Percentiles rank a stretch among this genome's conserved stretches.
Conservation (phyloP, 2,113 vertebrate species). For the Trichomycterus rosablanca region DNA sequence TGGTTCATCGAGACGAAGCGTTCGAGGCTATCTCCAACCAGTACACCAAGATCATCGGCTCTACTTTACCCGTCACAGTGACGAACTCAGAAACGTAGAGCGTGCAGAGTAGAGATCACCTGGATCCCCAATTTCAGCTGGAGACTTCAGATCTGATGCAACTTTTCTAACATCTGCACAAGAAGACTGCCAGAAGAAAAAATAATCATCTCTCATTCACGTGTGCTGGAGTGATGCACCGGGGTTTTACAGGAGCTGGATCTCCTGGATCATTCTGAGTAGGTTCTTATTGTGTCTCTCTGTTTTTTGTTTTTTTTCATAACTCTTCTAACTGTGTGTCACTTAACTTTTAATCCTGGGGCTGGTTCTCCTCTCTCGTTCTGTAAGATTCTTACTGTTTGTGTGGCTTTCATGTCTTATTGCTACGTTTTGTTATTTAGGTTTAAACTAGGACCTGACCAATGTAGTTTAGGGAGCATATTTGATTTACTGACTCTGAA, state of each 20-base stretch:
- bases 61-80: constrained; percentile 47
- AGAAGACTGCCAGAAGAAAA: constrained; percentile 2
- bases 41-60: constrained; percentile 69
- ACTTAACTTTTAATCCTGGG: constrained; percentile 11
- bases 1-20: constrained; percentile 96
- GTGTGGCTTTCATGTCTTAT: too few relatives aligned
- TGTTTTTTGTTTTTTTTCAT: not conserved
- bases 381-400: not conserved
- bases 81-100: constrained; percentile 72
- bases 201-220: constrained; percentile 16
- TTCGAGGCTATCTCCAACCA: constrained; percentile 87
- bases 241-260: constrained; percentile 39
- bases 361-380: not conserved
- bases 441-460: too few relatives aligned
- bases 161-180: not conserved
- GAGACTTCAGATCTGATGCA: not conserved
- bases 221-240: constrained; percentile 25
- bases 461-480: too few relatives aligned
- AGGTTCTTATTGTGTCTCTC: not conserved
- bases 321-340: not conserved
- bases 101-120: not conserved
- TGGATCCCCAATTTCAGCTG: not conserved
- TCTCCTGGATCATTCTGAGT: constrained; percentile 23
- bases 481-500: too few relatives aligned
- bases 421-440: too few relatives aligned